These are phyloP conservation scores for Drosophila diplacantha DNA, from an alignment of 2,888 invertebrate species.

Conservation along the genomic window DNA sequence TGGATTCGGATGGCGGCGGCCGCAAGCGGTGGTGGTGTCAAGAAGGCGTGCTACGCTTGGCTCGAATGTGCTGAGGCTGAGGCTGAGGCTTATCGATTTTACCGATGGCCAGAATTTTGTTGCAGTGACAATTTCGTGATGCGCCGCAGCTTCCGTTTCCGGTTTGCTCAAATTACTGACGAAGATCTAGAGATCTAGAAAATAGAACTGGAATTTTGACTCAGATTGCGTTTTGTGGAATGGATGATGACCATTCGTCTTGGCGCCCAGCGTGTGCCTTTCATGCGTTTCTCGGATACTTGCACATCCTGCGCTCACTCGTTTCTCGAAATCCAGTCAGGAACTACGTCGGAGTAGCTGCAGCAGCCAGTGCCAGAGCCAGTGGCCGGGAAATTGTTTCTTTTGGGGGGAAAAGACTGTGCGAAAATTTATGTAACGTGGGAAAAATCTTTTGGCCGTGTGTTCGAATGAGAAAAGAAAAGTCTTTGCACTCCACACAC, in stretches of 20 bases:
- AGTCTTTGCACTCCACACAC: constrained; percentile 44
- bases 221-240: constrained; percentile 13
- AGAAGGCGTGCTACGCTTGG: constrained; percentile 34
- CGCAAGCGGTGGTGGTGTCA: constrained; percentile 37
- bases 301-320: constrained; percentile 63
- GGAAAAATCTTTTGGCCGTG: constrained; percentile 52
- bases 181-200: constrained; percentile 17
- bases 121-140: constrained; percentile 19
- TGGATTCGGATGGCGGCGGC: constrained; percentile 37
- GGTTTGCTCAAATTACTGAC: constrained; percentile 4
- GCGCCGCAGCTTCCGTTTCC: constrained; percentile 20
- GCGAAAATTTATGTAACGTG: constrained; percentile 59
- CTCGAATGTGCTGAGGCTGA: constrained; percentile 37
- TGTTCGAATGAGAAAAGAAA: constrained; percentile 61
- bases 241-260: constrained; percentile 14
- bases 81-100: constrained; percentile 73
- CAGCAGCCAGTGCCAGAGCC: constrained; percentile 2
- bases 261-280: constrained; percentile 42
- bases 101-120: constrained; percentile 22
- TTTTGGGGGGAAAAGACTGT: background rate
- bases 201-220: constrained; percentile 28
- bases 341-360: background rate
- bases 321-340: constrained; percentile 1
- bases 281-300: constrained; percentile 39
- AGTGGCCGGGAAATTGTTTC: constrained; percentile 9